Evolutionary conservation across 1,140 invertebrate species (phyloP), one percentile per base, ranked within the genome.

Genomic region (Temnothorax longispinosus): DNA sequence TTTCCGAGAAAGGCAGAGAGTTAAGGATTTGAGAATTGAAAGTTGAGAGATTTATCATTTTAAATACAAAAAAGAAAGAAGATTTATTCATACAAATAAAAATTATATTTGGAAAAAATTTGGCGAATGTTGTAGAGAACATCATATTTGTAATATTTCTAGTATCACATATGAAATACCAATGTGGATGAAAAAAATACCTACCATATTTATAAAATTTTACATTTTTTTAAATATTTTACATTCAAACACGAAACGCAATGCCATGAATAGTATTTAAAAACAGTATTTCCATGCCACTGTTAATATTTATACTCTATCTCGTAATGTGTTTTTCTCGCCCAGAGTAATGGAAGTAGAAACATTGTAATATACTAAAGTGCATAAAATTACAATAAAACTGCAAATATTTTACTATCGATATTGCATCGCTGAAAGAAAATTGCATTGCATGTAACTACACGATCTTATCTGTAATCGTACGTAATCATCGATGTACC

Each of bases 401-500:
- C 44, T 65, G 38, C 32, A 67, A 35, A 41, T 41, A 21, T 81
- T 69, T 38, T 3, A 74, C 3, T 21, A 13, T 72, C 18, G 8
- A 58, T n/a, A 18, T 44, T 27, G 38, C 47, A n/a, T n/a, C n/a
- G 56, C 15, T 41, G 38, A 60, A 60, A n/a, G 67, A 74, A 75
- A 60, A 84, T 84, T 75, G 41, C 67, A 74, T 58, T 32, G 69
- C 52, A 27, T 35, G 13, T 60, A 75, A 75, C 44, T 27, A 1
- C 52, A 60, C 38, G 54, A 82, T 75, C n/a, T 35, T 84, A 84
- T 84, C 69, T 60, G 41, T 60, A 82, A 56, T 69, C 35, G 15
- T 54, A 27, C 27, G 50, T 56, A 71, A 71, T 84, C 80, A 62
- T 60, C 13, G 8, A 67, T 82, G 41, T 62, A 98, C 98, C 96